Evolutionary conservation across 1,140 invertebrate species (phyloP), one percentile per base, ranked within the genome.

Genomic region (Papilio polytes): DNA sequence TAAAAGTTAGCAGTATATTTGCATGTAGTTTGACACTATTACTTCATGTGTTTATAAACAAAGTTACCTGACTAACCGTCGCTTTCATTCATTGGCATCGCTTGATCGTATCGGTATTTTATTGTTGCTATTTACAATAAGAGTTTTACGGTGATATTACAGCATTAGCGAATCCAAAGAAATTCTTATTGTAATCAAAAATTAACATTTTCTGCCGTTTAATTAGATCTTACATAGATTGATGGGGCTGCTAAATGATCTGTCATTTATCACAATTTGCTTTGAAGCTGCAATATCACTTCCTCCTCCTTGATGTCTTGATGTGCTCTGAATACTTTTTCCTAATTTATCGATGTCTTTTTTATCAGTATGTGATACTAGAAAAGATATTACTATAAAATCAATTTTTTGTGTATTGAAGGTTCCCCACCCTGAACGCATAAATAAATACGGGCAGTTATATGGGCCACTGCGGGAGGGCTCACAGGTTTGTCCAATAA

Each of bases 391-490:
- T 85, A 86, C 90, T 85, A 89, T 88, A 89, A 92, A 91, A 86
- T 92, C 90, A 93, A 94, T 89, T 94, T 89, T 95, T 91, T 95
- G 90, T 95, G 93, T 93, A 95, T 95, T 95, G 91, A 95, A 95
- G 95, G 95, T 95, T 87, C 93, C 93, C 89, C 95, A 95, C 90
- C 94, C 95, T 89, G 95, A 95, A 94, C 93, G 95, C 94, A 92
- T 95, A 88, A 94, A 94, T 95, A 95, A 95, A 95, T 95, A 95
- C 88, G 94, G 95, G 89, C 95, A 94, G 94, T 94, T 95, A 87
- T 95, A 95, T 94, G 93, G 94, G 90, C 94, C 92, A 94, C 94
- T 93, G 91, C 94, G 92, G 89, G 94, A 95, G 90, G 92, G 91
- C 91, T 95, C 95, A 83, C 95, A 95, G 95, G 95, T 95, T 95